Base-by-base conservation (phyloP, 2,113 vertebrate genomes). In the Gorsachius goisagi region DNA sequence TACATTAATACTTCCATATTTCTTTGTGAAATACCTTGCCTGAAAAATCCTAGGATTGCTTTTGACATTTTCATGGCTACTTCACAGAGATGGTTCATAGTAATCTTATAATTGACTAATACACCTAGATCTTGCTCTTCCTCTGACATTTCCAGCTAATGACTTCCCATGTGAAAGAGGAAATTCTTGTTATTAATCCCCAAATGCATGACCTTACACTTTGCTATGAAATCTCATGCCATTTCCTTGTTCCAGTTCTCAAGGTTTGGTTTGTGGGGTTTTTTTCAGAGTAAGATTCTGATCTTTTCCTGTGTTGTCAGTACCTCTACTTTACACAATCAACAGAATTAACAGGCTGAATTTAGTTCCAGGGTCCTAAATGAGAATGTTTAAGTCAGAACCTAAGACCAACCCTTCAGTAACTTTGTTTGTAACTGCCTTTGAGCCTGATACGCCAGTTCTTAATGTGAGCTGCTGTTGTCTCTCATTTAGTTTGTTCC, bases 1-100 rank as follows among this genome's bases (percentile, higher is more conserved):
- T 94, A 96, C 96, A 97, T 96, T 97, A 96, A 90, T 94, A 93
- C 93, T 96, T 97, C 90, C 93, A 96, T 97, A 96, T 97, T 96
- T 97, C 95, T 96, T 91, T 91, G 59, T 91, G 93, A 97, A 96
- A 96, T 93, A 93, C 82, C 78, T 94, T 77, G 74, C 85, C 89
- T 85, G 91, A 91, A 96, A 97, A 96, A 90, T 97, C 78, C 85
- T 93, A 91, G 85, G 91, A 96, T 95, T 96, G 91, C 94, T 96
- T 96, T 92, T 96, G 96, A 97, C 96, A 97, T 97, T 96, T 97
- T 97, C 96, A 96, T 96, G 96, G 89, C 91, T 97, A 32, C 87
- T 95, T 95, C 96, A 89, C 60, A 44, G 87, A 85, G 94, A 94
- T 72, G 94, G 89, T 62, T 96, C 91, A 85, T 66, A 95, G 88